Percentiles rank a stretch among this genome's conserved stretches.
Conservation (phyloP, 2,888 invertebrate genomes). For the Stenodera caucasica region DNA sequence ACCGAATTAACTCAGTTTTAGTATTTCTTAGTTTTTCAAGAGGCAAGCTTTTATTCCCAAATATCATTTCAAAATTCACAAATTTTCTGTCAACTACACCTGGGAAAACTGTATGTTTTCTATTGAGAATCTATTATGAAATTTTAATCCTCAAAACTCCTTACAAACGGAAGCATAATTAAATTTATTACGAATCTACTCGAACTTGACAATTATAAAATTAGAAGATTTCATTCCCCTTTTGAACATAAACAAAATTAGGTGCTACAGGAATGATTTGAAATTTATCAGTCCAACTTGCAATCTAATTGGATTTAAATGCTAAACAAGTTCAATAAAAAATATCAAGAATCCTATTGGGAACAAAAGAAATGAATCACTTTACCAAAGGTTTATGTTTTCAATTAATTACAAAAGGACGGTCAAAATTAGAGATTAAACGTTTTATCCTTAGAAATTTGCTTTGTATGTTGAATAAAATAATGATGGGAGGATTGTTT, state of each 20-base stretch:
- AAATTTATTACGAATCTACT: not conserved
- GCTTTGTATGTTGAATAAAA: too few relatives aligned
- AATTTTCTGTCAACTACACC: too few relatives aligned
- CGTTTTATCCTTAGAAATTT: too few relatives aligned
- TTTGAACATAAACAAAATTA: too few relatives aligned
- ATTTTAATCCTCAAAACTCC: not conserved
- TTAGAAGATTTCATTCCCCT: not conserved
- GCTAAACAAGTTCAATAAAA: not conserved
- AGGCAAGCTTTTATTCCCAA: too few relatives aligned
- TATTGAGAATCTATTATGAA: not conserved
- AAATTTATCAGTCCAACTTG: not conserved
- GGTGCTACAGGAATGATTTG: not conserved
- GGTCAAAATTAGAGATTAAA: too few relatives aligned
- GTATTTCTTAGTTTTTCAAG: too few relatives aligned
- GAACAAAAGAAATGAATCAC: not conserved
- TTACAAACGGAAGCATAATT: not conserved
- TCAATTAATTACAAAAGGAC: not conserved
- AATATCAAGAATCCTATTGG: not conserved
- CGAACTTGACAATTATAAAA: not conserved
- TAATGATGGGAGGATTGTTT: too few relatives aligned
- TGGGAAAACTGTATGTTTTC: too few relatives aligned
- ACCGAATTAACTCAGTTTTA: too few relatives aligned
- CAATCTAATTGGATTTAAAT: not conserved
- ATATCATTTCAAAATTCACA: too few relatives aligned
- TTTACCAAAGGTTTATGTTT: not conserved